Evolutionary conservation across 2,797 vertebrate genomes (phyloP).

Genomic region (Esox masquinongy): DNA sequence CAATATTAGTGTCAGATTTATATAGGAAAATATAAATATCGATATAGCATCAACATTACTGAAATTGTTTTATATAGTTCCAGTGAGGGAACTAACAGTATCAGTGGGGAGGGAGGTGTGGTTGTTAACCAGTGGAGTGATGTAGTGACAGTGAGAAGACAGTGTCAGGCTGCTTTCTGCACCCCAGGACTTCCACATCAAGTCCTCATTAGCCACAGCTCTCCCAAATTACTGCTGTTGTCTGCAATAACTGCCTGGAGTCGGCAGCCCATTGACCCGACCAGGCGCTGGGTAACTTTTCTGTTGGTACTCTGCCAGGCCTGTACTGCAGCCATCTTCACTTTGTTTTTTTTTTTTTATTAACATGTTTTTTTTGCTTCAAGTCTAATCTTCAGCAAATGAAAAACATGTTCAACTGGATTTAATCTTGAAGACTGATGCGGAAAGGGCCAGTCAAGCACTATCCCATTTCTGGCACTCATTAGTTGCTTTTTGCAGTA

Average conservation of each 20-base stretch:
- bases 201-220: conserved; percentile 69
- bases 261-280: no score
- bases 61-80: background rate
- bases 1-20: conserved; percentile 42
- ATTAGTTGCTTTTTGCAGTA: no score
- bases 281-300: no score
- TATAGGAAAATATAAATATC: conserved; percentile 10
- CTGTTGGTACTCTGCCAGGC: no score
- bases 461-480: no score
- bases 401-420: no score
- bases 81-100: conserved; percentile 30
- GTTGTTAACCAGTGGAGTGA: conserved; percentile 55
- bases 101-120: conserved; percentile 25
- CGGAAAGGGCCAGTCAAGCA: no score
- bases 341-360: no score
- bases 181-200: conserved; percentile 71
- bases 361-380: no score
- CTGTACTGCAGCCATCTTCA: no score
- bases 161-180: conserved; percentile 52
- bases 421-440: no score
- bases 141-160: conserved; percentile 39
- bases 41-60: conserved; percentile 19
- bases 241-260: conserved; percentile 23
- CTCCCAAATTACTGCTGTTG: conserved; percentile 66
- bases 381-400: no score